Evolutionary conservation across 2,797 vertebrate species (phyloP).

Genomic region (Cossypha polioptera): DNA sequence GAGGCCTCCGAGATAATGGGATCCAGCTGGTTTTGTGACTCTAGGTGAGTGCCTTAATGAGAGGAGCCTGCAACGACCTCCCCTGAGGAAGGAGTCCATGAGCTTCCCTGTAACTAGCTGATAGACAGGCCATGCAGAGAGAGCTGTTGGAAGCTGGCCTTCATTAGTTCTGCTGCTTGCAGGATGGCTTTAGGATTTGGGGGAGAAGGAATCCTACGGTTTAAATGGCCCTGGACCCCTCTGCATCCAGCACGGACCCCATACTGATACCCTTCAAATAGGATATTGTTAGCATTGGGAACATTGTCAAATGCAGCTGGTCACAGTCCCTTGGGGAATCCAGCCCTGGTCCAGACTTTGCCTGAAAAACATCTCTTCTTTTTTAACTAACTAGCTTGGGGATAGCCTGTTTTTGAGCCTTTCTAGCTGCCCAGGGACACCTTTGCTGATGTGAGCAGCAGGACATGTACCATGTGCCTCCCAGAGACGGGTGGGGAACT

Average conservation of each 20-base stretch:
- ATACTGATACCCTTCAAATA: neutral
- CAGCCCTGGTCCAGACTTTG: neutral
- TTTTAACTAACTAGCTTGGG: neutral
- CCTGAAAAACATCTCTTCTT: neutral
- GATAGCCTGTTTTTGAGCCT: neutral
- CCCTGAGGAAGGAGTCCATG: neutral
- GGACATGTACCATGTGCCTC: neutral
- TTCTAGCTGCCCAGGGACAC: neutral
- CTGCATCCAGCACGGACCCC: neutral
- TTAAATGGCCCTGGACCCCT: neutral
- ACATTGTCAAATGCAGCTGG: neutral
- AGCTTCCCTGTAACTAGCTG: neutral
- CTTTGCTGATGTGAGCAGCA: neutral
- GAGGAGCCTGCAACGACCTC: neutral
- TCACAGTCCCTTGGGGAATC: neutral
- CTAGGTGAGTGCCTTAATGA: slow-evolving; percentile 54
- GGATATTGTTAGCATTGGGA: neutral
- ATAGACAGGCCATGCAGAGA: neutral
- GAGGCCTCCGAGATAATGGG: slow-evolving; percentile 31
- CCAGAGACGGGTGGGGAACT: neutral
- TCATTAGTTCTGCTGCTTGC: neutral
- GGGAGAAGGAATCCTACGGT: neutral
- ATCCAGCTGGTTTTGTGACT: slow-evolving; percentile 49
- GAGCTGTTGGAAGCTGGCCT: neutral
- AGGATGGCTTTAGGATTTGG: neutral